Evolutionary conservation across 2,113 vertebrate genomes (phyloP).

Genomic region (Peromyscus maniculatus): DNA sequence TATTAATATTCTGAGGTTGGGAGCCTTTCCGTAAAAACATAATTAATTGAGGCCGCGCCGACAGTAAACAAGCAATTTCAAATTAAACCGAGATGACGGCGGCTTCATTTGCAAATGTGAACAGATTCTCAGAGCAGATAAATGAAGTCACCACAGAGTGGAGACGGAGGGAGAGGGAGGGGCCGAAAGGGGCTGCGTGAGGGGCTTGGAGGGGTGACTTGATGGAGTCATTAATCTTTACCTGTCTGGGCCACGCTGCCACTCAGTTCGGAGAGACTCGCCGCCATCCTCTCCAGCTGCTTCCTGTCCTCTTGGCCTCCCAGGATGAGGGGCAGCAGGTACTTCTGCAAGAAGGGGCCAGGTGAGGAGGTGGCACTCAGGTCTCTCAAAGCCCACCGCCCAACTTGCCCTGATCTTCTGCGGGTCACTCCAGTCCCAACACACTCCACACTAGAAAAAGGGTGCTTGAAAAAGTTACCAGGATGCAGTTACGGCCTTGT

Average conservation of each 20-base stretch:
- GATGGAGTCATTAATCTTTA: conserved; percentile 99
- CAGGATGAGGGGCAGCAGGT: conserved; percentile 98
- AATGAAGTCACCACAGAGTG: conserved; percentile 96
- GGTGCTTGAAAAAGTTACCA: background rate
- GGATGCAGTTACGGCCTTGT: background rate
- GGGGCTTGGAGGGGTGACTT: conserved; percentile 88
- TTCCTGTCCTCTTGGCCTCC: conserved; percentile 98
- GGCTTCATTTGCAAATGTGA: conserved; percentile 99
- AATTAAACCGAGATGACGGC: conserved; percentile 99
- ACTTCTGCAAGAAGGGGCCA: conserved; percentile 92
- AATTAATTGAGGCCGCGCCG: conserved; percentile 99
- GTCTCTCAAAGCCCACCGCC: background rate
- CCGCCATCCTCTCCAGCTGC: conserved; percentile 98
- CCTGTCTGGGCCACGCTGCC: conserved; percentile 99
- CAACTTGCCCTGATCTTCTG: background rate
- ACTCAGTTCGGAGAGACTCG: conserved; percentile 97
- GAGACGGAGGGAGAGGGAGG: conserved; percentile 84
- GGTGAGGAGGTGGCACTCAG: background rate
- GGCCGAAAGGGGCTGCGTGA: conserved; percentile 77
- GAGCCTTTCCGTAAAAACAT: conserved; percentile 99
- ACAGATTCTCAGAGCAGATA: conserved; percentile 99
- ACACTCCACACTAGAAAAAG: background rate
- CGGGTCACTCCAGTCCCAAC: background rate
- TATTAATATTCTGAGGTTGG: conserved; percentile 99
- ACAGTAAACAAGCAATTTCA: conserved; percentile 99